phyloP scores from a whole-genome alignment of 1,140 invertebrate species.

The Diachasmimorpha longicaudata region DNA sequence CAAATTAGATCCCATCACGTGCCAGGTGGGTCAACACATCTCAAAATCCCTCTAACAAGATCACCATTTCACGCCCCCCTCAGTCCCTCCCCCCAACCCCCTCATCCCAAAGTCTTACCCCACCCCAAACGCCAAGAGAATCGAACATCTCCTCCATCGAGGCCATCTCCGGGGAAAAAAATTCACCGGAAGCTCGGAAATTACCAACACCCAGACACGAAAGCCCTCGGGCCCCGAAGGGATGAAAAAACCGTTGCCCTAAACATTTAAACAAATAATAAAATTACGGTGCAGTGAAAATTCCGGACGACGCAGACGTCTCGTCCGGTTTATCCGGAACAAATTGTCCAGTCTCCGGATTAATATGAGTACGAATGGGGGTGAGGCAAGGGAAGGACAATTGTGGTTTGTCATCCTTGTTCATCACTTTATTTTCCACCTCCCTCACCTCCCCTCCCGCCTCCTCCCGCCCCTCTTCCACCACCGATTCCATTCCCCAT shows the following conservation, averaged over 20 bases:
- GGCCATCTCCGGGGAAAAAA: too few relatives aligned
- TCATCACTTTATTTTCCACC: slow-evolving; percentile 26
- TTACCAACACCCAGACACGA: background rate
- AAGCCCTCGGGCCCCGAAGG: background rate
- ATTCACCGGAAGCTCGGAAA: background rate
- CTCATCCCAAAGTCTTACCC: background rate
- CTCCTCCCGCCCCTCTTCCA: too few relatives aligned
- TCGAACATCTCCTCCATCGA: too few relatives aligned
- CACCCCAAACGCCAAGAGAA: background rate
- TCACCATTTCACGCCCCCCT: background rate
- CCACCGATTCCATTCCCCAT: too few relatives aligned
- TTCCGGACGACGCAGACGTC: background rate
- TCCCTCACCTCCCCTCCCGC: slow-evolving; percentile 9
- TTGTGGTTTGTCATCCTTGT: slow-evolving; percentile 13
- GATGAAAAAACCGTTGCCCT: slow-evolving; percentile 26
- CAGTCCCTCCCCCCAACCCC: background rate
- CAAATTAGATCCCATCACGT: background rate
- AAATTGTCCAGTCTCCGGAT: background rate
- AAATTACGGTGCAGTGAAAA: slow-evolving; percentile 22
- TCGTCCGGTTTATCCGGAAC: slow-evolving; percentile 26
- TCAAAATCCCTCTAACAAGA: background rate
- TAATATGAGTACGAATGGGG: background rate
- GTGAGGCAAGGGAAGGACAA: background rate
- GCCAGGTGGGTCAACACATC: background rate
- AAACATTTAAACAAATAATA: slow-evolving; percentile 29